Conservation (phyloP, 2,113 vertebrate genomes). For the Syrmaticus mikado region DNA sequence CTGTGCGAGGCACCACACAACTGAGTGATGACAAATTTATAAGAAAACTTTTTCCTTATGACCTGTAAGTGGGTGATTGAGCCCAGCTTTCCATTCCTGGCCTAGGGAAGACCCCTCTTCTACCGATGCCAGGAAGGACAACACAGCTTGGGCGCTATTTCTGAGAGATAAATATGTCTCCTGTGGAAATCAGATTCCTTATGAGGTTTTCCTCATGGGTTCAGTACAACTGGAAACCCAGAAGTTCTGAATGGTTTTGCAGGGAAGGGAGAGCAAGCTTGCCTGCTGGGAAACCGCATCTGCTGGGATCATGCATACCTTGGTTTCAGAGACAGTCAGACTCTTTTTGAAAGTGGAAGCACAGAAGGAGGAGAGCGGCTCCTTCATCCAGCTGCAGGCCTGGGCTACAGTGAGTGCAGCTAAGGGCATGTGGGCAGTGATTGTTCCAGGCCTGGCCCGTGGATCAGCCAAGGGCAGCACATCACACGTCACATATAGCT, state of each 20-base stretch:
- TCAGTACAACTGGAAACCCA: too few species aligned
- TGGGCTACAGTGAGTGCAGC: not conserved
- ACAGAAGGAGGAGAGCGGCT: not conserved
- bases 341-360: not conserved
- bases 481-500: too few species aligned
- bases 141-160: not conserved
- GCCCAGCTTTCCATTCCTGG: not conserved
- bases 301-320: not conserved
- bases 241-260: not conserved
- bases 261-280: not conserved
- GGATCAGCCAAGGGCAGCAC: not conserved
- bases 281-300: rapidly evolving
- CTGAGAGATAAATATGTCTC: not conserved
- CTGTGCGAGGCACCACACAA: not conserved
- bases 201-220: not conserved
- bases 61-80: not conserved
- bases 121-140: not conserved
- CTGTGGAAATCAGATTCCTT: not conserved
- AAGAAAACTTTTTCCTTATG: not conserved
- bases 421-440: not conserved
- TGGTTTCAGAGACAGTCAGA: rapidly evolving
- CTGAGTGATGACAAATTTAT: not conserved
- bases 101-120: not conserved
- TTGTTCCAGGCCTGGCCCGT: too few species aligned
- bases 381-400: not conserved